Evolutionary conservation across 1,140 invertebrate genomes (phyloP), one percentile per base, ranked within the genome.

Genomic region (Asbolus verrucosus): DNA sequence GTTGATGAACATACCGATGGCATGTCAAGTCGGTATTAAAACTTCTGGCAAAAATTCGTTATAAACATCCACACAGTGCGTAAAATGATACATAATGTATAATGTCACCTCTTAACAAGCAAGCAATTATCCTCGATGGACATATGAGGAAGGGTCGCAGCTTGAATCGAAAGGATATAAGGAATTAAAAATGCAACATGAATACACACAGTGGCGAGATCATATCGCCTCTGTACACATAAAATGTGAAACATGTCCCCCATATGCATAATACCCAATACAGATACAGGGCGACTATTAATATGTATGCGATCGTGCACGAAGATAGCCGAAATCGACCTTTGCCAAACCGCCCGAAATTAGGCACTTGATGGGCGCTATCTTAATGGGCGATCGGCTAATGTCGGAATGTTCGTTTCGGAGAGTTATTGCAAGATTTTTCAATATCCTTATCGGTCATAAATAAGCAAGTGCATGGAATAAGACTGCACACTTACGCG

Each of bases 171-270:
- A 36, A 43, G 59, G 67, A 63, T 69, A 69, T 63, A 66, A 63
- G 69, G 67, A 71, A 70, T 70, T 70, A 70, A 70, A 70, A 70
- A 70, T 70, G 60, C 68, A 50, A 54, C 59, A 43, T 69, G 59
- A 63, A 69, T 62, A 65, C 59, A 69, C 61, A 59, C 8, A 43
- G 38, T 39, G 43, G 31, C 24, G 24, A 67, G 70, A 71, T 71
- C 38, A 5, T 71, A 71, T 71, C 70, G 14, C 41, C 9, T 50
- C 18, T 50, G 60, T 66, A 70, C 46, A 70, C 70, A 71, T 71
- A 71, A 71, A 71, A 71, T 71, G 67, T 71, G 68, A 71, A 71
- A 71, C 70, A 67, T 67, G 65, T 71, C 61, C 65, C 31, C n/a
- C 67, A 66, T 71, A 67, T 71, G 70, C 70, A 71, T 71, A 71